Evolutionary conservation across 2,797 vertebrate genomes (phyloP).

Genomic region (Botia kubotai): DNA sequence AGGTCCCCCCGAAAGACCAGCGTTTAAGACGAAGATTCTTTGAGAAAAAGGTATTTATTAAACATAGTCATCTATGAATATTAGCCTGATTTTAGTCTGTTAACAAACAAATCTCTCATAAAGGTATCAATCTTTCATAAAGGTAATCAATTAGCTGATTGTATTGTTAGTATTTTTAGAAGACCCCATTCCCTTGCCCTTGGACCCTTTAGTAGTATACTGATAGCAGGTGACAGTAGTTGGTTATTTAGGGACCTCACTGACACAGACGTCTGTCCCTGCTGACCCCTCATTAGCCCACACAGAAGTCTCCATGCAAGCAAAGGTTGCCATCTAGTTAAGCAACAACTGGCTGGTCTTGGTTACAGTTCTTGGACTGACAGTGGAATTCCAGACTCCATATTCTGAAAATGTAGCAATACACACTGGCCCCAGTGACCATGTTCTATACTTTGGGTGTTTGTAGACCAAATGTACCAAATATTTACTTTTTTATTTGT

Average conservation of each 20-base stretch:
- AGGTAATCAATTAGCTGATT: no score
- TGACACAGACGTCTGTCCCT: conserved; percentile 25
- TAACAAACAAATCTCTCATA: no score
- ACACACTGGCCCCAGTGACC: background rate
- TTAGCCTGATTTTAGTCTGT: no score
- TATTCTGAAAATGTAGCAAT: background rate
- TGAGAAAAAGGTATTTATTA: conserved; percentile 77
- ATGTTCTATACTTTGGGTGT: background rate
- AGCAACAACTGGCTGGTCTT: conserved; percentile 52
- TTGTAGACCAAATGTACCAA: background rate
- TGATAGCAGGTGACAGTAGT: conserved; percentile 28
- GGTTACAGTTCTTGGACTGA: background rate
- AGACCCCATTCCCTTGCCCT: no score
- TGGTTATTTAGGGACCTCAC: conserved; percentile 18
- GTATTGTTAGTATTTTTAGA: no score
- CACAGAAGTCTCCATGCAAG: conserved; percentile 49
- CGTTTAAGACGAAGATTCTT: conserved; percentile 81
- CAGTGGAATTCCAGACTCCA: background rate
- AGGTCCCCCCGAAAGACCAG: conserved; percentile 76
- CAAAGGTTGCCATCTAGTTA: conserved; percentile 84
- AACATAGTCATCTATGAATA: background rate
- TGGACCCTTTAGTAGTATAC: background rate
- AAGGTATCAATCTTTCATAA: no score
- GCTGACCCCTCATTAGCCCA: conserved; percentile 24
- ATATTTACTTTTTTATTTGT: background rate